A percentile compares a stretch with the other conserved stretches of the same genome.
These are phyloP conservation scores for Polyergus mexicanus DNA, from an alignment of 1,140 invertebrate species.

Conservation along the genomic window DNA sequence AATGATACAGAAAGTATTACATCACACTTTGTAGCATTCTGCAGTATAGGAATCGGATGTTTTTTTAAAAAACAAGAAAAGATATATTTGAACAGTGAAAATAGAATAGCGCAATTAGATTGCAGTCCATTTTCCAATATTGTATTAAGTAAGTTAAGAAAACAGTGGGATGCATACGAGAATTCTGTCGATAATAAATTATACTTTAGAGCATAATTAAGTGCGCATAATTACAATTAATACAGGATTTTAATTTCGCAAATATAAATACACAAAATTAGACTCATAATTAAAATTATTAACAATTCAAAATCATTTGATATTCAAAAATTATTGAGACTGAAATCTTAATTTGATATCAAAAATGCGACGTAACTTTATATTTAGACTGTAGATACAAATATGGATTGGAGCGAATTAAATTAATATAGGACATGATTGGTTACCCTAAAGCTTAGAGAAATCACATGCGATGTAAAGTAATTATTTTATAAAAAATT, in stretches of 20 bases:
- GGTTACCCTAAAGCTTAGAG: constrained; percentile 37
- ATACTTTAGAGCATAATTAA: constrained; percentile 55
- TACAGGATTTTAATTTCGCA: constrained; percentile 27
- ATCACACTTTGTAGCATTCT: constrained; percentile 37
- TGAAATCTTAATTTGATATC: constrained; percentile 6
- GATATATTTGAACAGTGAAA: constrained; percentile 66
- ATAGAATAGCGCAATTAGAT: constrained; percentile 56
- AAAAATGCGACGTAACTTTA: constrained; percentile 39
- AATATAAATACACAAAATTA: constrained; percentile 39
- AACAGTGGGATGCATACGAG: constrained; percentile 67
- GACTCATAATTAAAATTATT: neutral
- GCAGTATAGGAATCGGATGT: neutral
- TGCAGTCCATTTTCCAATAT: constrained; percentile 60
- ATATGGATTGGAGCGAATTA: constrained; percentile 30
- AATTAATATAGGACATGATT: constrained; percentile 52
- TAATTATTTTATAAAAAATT: constrained; percentile 69
- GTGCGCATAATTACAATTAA: constrained; percentile 35
- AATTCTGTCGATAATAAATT: constrained; percentile 36
- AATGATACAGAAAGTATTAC: neutral
- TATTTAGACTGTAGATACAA: constrained; percentile 34
- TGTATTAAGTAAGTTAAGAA: constrained; percentile 68
- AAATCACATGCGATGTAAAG: constrained; percentile 51
- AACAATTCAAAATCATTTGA: constrained; percentile 29
- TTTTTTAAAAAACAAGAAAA: neutral
- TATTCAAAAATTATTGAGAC: constrained; percentile 37